These are phyloP conservation scores for Callyntrura sp. DNA, from an alignment of 2,888 invertebrate genomes.

Conservation along the genomic window DNA sequence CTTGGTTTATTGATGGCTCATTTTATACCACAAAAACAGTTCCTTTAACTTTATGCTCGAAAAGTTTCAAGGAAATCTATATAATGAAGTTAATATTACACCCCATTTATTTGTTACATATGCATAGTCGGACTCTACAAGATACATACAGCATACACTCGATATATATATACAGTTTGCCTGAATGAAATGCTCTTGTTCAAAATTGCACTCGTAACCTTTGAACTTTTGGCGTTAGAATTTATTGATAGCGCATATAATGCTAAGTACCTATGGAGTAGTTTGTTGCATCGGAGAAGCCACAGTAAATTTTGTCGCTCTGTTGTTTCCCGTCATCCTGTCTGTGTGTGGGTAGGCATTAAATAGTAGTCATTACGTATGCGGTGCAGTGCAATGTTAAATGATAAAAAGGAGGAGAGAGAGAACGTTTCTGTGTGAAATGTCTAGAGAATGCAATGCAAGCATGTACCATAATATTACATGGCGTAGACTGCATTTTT, in stretches of 20 bases:
- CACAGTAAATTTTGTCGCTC: background rate
- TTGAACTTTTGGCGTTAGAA: slow-evolving; percentile 55
- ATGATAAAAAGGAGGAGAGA: no score
- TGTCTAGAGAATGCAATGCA: background rate
- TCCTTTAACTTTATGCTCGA: slow-evolving; percentile 73
- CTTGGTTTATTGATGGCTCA: slow-evolving; percentile 62
- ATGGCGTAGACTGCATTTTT: slow-evolving; percentile 37
- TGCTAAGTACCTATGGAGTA: no score
- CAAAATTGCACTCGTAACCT: slow-evolving; percentile 55
- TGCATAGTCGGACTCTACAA: background rate
- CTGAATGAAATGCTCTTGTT: slow-evolving; percentile 26
- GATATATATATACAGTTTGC: background rate
- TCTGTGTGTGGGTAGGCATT: background rate
- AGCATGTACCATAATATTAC: slow-evolving; percentile 5
- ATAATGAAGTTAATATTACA: slow-evolving; percentile 22
- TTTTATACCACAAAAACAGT: slow-evolving; percentile 61
- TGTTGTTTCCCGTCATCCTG: background rate
- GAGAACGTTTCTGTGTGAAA: slow-evolving; percentile 6
- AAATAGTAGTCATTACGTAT: background rate
- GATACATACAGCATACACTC: background rate
- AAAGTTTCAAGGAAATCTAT: slow-evolving; percentile 75
- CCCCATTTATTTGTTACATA: background rate
- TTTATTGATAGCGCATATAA: background rate
- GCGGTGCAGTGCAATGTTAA: background rate
- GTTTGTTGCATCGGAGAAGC: background rate